Percentiles rank a stretch among this genome's conserved stretches.
phyloP scores from a whole-genome alignment of 2,113 vertebrate genomes.

The Solea solea region DNA sequence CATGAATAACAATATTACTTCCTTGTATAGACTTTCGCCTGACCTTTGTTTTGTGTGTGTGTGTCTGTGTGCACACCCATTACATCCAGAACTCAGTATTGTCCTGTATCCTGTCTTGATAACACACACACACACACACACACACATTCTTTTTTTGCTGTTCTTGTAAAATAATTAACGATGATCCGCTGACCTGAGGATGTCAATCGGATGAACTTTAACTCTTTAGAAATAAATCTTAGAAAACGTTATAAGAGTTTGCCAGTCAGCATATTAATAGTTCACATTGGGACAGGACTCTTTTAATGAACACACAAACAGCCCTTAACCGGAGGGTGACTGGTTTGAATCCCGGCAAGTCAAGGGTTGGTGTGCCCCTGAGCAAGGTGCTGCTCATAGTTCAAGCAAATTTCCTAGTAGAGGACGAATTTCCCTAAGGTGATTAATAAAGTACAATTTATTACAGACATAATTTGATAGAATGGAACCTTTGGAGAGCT shows the following conservation, averaged over 20 bases:
- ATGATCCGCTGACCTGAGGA: constrained; percentile 29
- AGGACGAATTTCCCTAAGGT: too few relatives aligned
- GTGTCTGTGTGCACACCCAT: constrained; percentile 5
- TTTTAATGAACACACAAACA: too few relatives aligned
- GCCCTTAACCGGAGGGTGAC: too few relatives aligned
- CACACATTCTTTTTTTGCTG: constrained; percentile 12
- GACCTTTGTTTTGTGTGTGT: constrained; percentile 53
- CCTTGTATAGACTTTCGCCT: constrained; percentile 69
- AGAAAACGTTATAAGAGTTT: too few relatives aligned
- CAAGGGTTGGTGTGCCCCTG: too few relatives aligned
- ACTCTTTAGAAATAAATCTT: too few relatives aligned
- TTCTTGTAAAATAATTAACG: constrained; percentile 13
- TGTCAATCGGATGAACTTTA: constrained; percentile 18
- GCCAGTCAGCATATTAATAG: neutral
- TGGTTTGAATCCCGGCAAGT: too few relatives aligned
- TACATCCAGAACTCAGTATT: constrained; percentile 40
- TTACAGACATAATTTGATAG: neutral
- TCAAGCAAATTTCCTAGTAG: too few relatives aligned
- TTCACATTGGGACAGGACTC: neutral
- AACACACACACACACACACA: constrained; percentile 42
- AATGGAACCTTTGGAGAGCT: too few relatives aligned
- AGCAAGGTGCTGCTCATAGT: too few relatives aligned
- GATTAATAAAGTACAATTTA: too few relatives aligned
- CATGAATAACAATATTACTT: constrained; percentile 78
- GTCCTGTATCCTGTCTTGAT: constrained; percentile 61